A percentile compares a stretch with the other conserved stretches of the same genome.
phyloP scores from a whole-genome alignment of 2,888 invertebrate species.

The Smittia aterrima region DNA sequence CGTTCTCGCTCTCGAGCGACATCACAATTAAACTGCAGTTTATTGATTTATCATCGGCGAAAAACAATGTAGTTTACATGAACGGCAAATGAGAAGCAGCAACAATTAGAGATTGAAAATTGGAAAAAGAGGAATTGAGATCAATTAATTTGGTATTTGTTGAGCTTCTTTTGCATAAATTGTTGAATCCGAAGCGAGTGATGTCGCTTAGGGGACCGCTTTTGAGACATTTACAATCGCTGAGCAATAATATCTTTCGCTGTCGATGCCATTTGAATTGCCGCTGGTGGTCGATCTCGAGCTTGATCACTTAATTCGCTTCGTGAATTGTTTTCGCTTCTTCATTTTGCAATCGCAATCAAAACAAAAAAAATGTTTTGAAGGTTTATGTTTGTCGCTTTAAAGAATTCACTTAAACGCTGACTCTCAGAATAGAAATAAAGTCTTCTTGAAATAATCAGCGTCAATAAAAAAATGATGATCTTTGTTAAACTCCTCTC shows the following conservation, averaged over 20 bases:
- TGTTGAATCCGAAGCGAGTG: neutral
- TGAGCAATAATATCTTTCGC: neutral
- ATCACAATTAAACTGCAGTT: constrained; percentile 32
- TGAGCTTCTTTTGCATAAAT: constrained; percentile 21
- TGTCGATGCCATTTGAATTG: neutral
- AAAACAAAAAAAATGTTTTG: neutral
- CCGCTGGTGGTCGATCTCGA: neutral
- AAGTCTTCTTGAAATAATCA: neutral
- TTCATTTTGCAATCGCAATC: neutral
- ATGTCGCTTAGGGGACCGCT: neutral
- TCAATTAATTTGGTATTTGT: constrained; percentile 30
- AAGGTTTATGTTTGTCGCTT: neutral
- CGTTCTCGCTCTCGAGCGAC: too few relatives aligned
- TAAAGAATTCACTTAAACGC: neutral
- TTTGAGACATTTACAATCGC: neutral
- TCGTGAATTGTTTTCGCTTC: neutral
- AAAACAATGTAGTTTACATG: constrained; percentile 14
- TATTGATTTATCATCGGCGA: constrained; percentile 34
- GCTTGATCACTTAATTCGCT: neutral
- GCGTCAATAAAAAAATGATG: constrained; percentile 16
- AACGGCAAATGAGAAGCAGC: neutral
- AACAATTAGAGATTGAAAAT: constrained; percentile 28
- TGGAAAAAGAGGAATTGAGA: constrained; percentile 31
- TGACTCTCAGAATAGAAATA: neutral
- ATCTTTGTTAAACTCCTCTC: constrained; percentile 27